phyloP scores from a whole-genome alignment of 2,888 invertebrate species.

The Plemyria rubiginata region DNA sequence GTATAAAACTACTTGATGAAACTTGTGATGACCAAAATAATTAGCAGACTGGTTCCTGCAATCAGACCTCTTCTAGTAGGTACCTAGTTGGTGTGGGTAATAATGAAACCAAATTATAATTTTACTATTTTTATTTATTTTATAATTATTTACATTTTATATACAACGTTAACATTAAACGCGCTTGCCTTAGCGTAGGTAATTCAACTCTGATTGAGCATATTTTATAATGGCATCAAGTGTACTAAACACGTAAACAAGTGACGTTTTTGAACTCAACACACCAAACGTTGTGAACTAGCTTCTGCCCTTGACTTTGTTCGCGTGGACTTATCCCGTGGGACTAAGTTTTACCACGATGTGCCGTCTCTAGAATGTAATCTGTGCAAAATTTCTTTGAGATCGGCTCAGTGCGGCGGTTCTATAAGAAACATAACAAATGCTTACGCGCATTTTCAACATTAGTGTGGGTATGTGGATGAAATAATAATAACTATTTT shows the following conservation, averaged over 20 bases:
- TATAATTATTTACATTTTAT: constrained; percentile 80
- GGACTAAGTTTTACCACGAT: neutral
- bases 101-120: constrained; percentile 25
- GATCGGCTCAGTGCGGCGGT: neutral
- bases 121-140: constrained; percentile 74
- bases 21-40: too few relatives aligned
- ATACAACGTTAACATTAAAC: constrained; percentile 74
- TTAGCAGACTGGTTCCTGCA: too few relatives aligned
- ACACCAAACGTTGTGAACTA: neutral
- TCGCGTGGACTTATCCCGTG: neutral
- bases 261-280: constrained; percentile 1
- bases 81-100: neutral
- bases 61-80: too few relatives aligned
- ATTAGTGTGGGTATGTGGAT: neutral
- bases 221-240: constrained; percentile 48
- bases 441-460: neutral
- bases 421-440: neutral
- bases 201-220: constrained; percentile 73
- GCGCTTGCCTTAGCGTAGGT: constrained; percentile 62
- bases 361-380: constrained; percentile 3
- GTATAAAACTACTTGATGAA: too few relatives aligned
- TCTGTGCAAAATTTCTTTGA: neutral
- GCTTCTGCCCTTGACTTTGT: neutral
- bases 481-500: neutral
- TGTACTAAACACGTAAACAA: constrained; percentile 3